A percentile compares a stretch with the other conserved stretches of the same genome.
phyloP scores from a whole-genome alignment of 2,888 invertebrate species.

The Lasioglossum morio region DNA sequence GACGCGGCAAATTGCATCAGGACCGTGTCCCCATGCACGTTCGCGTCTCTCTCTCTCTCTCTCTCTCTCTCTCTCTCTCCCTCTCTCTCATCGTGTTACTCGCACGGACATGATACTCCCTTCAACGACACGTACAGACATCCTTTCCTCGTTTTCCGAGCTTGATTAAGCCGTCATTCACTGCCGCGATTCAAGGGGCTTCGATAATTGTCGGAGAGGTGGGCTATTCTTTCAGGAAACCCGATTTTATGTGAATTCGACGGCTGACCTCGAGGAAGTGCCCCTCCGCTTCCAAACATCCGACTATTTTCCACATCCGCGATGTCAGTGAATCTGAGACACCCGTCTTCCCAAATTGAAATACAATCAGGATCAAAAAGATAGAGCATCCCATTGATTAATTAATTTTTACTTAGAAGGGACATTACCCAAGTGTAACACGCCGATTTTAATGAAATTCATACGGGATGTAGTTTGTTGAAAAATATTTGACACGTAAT shows the following conservation, averaged over 20 bases:
- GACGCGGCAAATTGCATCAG: slow-evolving; percentile 74
- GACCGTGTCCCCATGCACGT: slow-evolving; percentile 38
- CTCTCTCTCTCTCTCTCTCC: slow-evolving; percentile 43
- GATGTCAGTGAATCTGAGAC: background rate
- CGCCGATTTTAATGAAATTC: no score
- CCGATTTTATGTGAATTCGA: background rate
- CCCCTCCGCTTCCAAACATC: background rate
- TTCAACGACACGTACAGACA: slow-evolving; percentile 49
- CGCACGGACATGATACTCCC: slow-evolving; percentile 30
- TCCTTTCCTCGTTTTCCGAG: slow-evolving; percentile 54
- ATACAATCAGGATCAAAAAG: background rate
- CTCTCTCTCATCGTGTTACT: slow-evolving; percentile 27
- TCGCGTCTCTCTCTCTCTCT: slow-evolving; percentile 39
- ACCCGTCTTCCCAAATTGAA: background rate
- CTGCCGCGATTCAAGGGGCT: slow-evolving; percentile 17
- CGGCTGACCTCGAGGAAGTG: background rate
- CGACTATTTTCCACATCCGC: background rate
- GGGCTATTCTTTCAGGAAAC: background rate
- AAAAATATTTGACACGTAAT: no score
- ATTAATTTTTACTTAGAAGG: no score
- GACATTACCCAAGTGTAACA: no score
- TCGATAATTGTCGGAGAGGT: slow-evolving; percentile 39
- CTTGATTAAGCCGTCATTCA: slow-evolving; percentile 54
- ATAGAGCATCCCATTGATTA: no score
- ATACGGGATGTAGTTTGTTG: no score